A percentile compares a stretch with the other conserved stretches of the same genome.
Evolutionary conservation across 2,888 invertebrate species (phyloP).

Genomic region (Meliscaeva auricollis): DNA sequence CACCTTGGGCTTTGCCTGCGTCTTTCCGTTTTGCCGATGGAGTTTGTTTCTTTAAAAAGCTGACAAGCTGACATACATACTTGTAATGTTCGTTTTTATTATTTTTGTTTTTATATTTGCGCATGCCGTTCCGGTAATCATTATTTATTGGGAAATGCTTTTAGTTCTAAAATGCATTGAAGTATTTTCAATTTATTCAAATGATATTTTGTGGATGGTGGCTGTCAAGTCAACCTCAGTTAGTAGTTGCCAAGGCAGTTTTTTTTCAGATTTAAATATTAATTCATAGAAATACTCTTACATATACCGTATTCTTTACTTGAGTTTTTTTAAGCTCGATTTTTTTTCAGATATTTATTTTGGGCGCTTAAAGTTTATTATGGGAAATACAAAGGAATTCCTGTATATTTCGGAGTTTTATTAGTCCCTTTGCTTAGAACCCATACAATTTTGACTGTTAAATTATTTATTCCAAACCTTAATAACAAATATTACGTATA

Average conservation of each 20-base stretch:
- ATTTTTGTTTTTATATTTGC: slow-evolving; percentile 28
- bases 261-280: no score
- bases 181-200: slow-evolving; percentile 72
- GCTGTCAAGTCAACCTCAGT: slow-evolving; percentile 22
- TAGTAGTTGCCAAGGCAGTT: slow-evolving; percentile 9
- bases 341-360: no score
- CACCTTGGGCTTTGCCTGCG: slow-evolving; percentile 60
- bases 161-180: slow-evolving; percentile 66
- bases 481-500: no score
- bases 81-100: neutral
- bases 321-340: no score
- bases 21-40: slow-evolving; percentile 35
- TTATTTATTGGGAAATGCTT: slow-evolving; percentile 74
- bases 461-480: no score
- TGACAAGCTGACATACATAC: slow-evolving; percentile 55
- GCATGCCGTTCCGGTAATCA: slow-evolving; percentile 59
- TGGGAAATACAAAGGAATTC: no score
- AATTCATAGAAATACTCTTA: no score
- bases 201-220: slow-evolving; percentile 66
- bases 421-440: no score
- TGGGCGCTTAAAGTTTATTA: no score
- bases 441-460: no score
- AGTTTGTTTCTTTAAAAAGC: slow-evolving; percentile 8
- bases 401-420: no score
- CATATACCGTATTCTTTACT: no score